Evolutionary conservation across 2,797 vertebrate genomes (phyloP), one percentile per base, ranked within the genome.

Genomic region (Acrossocheilus fasciatus): DNA sequence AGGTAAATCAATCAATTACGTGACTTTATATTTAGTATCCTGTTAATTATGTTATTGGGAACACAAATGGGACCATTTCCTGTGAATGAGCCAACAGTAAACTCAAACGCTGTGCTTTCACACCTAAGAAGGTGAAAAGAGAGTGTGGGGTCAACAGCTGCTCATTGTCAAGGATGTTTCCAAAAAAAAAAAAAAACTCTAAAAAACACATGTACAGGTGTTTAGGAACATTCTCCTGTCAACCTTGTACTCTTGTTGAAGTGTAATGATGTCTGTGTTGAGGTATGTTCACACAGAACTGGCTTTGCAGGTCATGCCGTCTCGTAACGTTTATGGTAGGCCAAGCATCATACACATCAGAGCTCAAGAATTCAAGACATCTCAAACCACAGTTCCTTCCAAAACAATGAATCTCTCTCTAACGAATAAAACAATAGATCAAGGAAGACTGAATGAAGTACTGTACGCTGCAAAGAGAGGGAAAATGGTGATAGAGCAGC

Each of bases 221-320:
- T 85, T 85, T n/a, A 30, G 7, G 23, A 20, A 47, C 6, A 54
- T 43, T 85, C 18, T 17, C 47, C 3, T 30, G n/a, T 17, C 50
- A 79, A 72, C 39, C 34, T 81, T 72, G 73, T 64, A 23, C 41
- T 43, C 5, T 11, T 59, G 41, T 30, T 75, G 86, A 34, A 69
- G 34, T 59, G 57, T 68, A 39, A 30, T 47, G 72, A 85, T 30
- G 39, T 64, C 50, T 57, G 78, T 72, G 14, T 79, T 81, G 62
- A 88, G 82, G 43, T 81, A 77, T 82, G 72, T 75, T 80, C 62
- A 81, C 20, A 36, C 23, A 87, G 47, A 90, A 91, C 91, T 84
- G 72, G 91, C 87, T 84, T 34, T 90, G 69, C 89, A 84, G 74
- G 91, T 88, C 75, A 72, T 59, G 54, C 50, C 5, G n/a, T 80